Evolutionary conservation across 2,888 invertebrate species (phyloP), one percentile per base, ranked within the genome.

Genomic region (Empis stercorea): DNA sequence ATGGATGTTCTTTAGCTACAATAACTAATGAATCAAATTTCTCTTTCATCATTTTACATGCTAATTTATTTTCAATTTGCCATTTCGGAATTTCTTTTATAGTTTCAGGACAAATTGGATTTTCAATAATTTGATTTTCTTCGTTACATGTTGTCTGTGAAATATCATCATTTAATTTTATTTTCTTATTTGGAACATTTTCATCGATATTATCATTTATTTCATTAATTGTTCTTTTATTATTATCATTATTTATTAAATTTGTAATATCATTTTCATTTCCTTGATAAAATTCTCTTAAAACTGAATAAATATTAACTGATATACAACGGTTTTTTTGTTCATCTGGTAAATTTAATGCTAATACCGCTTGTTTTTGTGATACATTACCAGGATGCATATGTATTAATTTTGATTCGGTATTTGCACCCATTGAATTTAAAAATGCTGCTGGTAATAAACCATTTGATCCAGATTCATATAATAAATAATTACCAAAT

Each of bases 401-500:
- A 56, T 88, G 83, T 43, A 89, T 70, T 15, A 88, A 61, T 56
- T 72, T 73, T 0, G 83, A 86, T 43, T 64, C 65, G 1, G 81
- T 82, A 32, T 73, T 68, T 0, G 71, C 73, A 2, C 84, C 81
- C 48, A 91, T 81, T 46, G 80, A 78, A 64, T 88, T 85, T 40
- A 96, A 64, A 58, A 95, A 73, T 2, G 87, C 80, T 1, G 93
- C 89, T 6, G 87, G 77, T 27, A 92, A 63, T 40, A 97, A 71
- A 0, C 95, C 96, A 59, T 82, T 81, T 30, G 87, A 87, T 1
- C 88, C 88, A 46, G 88, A 87, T 62, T 96, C 95, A 62, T 91
- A 92, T 2, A 96, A 66, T 47, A 93, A 70, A 65, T 83, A 86
- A 53, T 76, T 79, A 1, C 87, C 85, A 59, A 79, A 80, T 0